Conservation (phyloP, 2,888 invertebrate genomes). For the Prenolepis imparis region DNA sequence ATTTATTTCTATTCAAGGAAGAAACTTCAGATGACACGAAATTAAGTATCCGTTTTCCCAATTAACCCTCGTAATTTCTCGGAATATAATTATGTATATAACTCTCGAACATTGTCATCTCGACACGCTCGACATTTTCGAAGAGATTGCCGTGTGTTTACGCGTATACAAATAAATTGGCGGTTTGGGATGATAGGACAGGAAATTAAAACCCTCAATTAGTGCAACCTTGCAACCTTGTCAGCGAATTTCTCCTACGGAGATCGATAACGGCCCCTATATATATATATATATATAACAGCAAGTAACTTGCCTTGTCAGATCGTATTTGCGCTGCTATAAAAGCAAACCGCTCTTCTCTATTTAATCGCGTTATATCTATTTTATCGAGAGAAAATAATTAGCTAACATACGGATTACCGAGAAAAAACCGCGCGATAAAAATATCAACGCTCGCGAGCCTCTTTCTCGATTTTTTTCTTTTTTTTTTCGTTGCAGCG, state of each 20-base stretch:
- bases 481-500: neutral
- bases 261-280: conserved; percentile 70
- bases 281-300: conserved; percentile 24
- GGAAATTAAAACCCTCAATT: conserved; percentile 79
- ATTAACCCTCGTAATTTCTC: conserved; percentile 13
- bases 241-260: conserved; percentile 69
- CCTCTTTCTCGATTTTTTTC: neutral
- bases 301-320: conserved; percentile 62
- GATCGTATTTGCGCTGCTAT: conserved; percentile 62
- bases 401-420: conserved; percentile 44
- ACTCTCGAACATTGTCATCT: neutral
- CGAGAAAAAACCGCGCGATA: conserved; percentile 13
- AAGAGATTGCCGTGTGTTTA: conserved; percentile 56
- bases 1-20: neutral
- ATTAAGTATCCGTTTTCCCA: neutral
- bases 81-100: neutral
- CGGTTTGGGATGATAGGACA: conserved; percentile 64
- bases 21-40: neutral
- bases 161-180: conserved; percentile 67
- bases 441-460: conserved; percentile 6
- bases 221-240: conserved; percentile 78
- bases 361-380: conserved; percentile 63
- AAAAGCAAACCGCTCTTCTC: conserved; percentile 58
- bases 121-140: conserved; percentile 37
- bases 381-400: conserved; percentile 44